These are phyloP conservation scores for Charaxes varanes DNA, from an alignment of 1,140 invertebrate genomes.

Conservation along the genomic window DNA sequence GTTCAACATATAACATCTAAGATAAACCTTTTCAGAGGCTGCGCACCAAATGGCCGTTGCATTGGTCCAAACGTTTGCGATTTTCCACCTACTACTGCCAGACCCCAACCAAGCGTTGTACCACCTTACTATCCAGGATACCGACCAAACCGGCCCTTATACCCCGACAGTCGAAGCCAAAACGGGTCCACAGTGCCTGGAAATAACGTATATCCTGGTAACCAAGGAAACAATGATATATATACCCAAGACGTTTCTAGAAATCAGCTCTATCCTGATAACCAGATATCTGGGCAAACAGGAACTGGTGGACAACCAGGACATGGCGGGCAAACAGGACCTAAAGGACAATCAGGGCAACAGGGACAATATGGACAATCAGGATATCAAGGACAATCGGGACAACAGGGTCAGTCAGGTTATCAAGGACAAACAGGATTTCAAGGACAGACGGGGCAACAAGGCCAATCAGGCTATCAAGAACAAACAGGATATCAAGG, in stretches of 20 bases:
- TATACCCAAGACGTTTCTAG: background rate
- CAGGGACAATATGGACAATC: conserved; percentile 14
- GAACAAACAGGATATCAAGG: conserved; percentile 7
- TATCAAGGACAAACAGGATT: conserved; percentile 13
- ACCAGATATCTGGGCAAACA: conserved; percentile 10
- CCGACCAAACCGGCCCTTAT: conserved; percentile 18
- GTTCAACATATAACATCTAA: background rate
- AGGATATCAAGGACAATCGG: conserved; percentile 10
- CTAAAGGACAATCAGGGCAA: conserved; percentile 12
- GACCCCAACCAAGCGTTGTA: conserved; percentile 5
- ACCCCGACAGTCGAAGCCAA: conserved; percentile 18
- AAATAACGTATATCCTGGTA: conserved; percentile 13
- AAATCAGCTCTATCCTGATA: conserved; percentile 3
- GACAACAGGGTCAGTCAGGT: conserved; percentile 11
- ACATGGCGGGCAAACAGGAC: conserved; percentile 11
- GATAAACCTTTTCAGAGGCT: conserved; percentile 47
- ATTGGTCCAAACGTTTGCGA: conserved; percentile 73
- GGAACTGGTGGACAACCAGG: conserved; percentile 12
- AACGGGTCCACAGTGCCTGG: conserved; percentile 4
- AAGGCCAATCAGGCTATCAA: conserved; percentile 11
- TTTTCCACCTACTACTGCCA: conserved; percentile 20
- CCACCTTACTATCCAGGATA: conserved; percentile 13
- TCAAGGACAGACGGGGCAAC: conserved; percentile 12
- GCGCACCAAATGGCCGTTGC: conserved; percentile 70
- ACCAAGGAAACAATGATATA: conserved; percentile 12